Evolutionary conservation across 2,797 vertebrate genomes (phyloP), one percentile per base, ranked within the genome.

Genomic region (Lacerta bilineata): DNA sequence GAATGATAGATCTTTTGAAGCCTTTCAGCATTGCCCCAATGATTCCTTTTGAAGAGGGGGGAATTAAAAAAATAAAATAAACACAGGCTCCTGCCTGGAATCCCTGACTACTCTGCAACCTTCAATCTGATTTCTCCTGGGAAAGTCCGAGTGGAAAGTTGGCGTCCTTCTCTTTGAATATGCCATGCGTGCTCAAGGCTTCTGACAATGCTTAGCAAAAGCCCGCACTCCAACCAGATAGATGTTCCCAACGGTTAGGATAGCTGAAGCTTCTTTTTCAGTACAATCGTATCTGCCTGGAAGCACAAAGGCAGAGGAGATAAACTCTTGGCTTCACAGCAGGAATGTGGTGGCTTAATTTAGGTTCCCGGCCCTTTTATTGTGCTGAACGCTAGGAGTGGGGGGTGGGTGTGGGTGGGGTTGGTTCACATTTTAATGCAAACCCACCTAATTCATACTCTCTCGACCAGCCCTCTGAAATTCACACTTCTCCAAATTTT

Each of bases 1-100:
- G 75, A 87, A 72, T 69, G 80, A 68, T 13, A 64, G 81, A 74
- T 92, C 10, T 84, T 92, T 92, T 90, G 76, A 4, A 59, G 10
- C 59, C 59, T 11, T 0, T 2, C 17, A 77, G 77, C 64, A 91
- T 88, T 93, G 86, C 9, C 55, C 59, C 86, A 68, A 80, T 82
- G 89, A 76, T 90, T 18, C 33, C 6, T 17, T 83, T 79, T 87
- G 71, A 39, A 87, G 83, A 17, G 8, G 10, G 8, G 11, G 1
- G 33, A 46, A 27, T 29, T 46, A 64, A 27, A 17, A 9, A 23
- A 23, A 33, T 23, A 59, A 55, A 61, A 33, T 23, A 59, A 55
- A 61, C 3, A 87, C 0, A 9, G n/a, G 66, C 64, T 33, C 39
- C 43, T 10, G 10, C 17, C 83, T 11, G 1, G 33, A 11, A 50